These are phyloP conservation scores for Apogon hyalosoma DNA, from an alignment of 2,797 vertebrate genomes.

Conservation along the genomic window DNA sequence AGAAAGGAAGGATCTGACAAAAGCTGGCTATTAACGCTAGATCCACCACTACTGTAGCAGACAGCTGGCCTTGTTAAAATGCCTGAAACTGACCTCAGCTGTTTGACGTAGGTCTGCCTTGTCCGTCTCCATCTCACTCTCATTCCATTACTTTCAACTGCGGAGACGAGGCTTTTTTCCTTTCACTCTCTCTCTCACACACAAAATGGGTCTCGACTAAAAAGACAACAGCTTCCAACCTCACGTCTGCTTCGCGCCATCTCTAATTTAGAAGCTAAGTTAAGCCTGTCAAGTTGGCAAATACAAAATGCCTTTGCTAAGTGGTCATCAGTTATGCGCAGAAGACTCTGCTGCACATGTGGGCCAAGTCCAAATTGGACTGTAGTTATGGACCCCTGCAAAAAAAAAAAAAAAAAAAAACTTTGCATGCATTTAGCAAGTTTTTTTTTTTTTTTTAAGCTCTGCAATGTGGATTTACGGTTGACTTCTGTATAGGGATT, in stretches of 20 bases:
- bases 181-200: constrained; percentile 3
- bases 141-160: constrained; percentile 43
- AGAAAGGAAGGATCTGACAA: constrained; percentile 58
- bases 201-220: constrained; percentile 29
- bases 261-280: constrained; percentile 13
- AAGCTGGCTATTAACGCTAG: constrained; percentile 64
- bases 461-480: too few species aligned
- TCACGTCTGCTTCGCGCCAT: constrained; percentile 7
- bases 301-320: constrained; percentile 34
- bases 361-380: neutral
- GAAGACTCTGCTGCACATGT: constrained; percentile 7
- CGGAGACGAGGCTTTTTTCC: constrained; percentile 22
- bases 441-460: too few species aligned
- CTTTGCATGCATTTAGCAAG: too few species aligned
- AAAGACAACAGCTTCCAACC: constrained; percentile 22
- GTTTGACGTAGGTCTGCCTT: constrained; percentile 38
- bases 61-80: constrained; percentile 70
- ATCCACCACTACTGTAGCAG: constrained; percentile 57
- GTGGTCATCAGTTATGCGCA: constrained; percentile 13
- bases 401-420: too few species aligned
- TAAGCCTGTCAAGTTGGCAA: constrained; percentile 6
- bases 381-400: neutral
- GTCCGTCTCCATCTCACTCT: constrained; percentile 43
- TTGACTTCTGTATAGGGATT: too few species aligned
- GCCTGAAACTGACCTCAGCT: constrained; percentile 42